phyloP scores from a whole-genome alignment of 2,888 invertebrate genomes.

The Xanthia icteritia region DNA sequence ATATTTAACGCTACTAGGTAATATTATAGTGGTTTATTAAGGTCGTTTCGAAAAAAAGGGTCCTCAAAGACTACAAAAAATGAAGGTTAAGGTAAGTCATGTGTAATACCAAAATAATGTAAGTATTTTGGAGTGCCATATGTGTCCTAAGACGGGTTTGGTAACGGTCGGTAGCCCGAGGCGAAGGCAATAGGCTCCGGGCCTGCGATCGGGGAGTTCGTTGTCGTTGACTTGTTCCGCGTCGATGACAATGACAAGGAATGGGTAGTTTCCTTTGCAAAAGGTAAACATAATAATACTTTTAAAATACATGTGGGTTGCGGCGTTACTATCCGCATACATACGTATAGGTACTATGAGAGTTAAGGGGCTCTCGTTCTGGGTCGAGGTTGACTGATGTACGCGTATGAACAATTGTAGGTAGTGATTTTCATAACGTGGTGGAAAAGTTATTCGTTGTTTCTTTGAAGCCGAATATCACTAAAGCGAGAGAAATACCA shows the following conservation, averaged over 20 bases:
- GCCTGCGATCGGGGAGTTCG: conserved; percentile 7
- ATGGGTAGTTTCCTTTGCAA: conserved; percentile 21
- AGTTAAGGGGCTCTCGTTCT: not conserved
- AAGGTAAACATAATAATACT: conserved; percentile 29
- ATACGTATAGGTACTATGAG: not conserved
- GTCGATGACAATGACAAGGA: conserved; percentile 27
- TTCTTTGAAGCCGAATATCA: not conserved
- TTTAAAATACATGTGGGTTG: conserved; percentile 8
- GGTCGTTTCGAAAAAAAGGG: conserved; percentile 36
- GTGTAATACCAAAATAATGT: conserved; percentile 57
- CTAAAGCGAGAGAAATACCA: not conserved
- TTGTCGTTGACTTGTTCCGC: conserved; percentile 35
- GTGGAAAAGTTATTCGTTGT: conserved; percentile 7
- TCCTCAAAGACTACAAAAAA: conserved; percentile 42
- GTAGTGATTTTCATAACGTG: conserved; percentile 8
- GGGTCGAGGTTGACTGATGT: conserved; percentile 5
- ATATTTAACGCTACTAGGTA: conserved; percentile 20
- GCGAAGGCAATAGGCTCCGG: conserved; percentile 28
- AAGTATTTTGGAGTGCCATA: conserved; percentile 46
- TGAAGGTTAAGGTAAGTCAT: conserved; percentile 50
- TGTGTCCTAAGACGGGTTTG: conserved; percentile 46
- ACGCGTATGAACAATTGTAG: conserved; percentile 1
- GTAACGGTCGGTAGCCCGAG: conserved; percentile 24
- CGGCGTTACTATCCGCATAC: not conserved
- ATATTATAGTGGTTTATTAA: conserved; percentile 28